These are phyloP conservation scores for Labia minor DNA, from an alignment of 2,888 invertebrate genomes.

Conservation along the genomic window DNA sequence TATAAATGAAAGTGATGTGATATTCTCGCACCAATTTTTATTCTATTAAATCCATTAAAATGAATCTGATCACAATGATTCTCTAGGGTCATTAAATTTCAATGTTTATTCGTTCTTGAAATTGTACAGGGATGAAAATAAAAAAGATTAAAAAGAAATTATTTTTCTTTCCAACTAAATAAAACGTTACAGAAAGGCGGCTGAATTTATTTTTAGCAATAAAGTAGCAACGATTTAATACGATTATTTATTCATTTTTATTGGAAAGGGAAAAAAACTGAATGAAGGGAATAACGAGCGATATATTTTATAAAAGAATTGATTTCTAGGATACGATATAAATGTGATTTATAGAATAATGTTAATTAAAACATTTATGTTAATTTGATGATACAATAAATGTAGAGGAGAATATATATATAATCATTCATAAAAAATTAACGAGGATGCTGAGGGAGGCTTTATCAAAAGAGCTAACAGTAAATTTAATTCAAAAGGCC, in stretches of 20 bases:
- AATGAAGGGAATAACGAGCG: no score
- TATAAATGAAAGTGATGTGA: no score
- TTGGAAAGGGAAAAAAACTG: not conserved
- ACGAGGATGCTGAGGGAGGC: conserved; percentile 8
- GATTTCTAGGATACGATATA: not conserved
- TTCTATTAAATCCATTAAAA: no score
- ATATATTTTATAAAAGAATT: no score
- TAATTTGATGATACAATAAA: conserved; percentile 5
- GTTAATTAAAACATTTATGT: conserved; percentile 13
- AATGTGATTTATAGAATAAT: conserved; percentile 13
- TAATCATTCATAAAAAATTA: not conserved
- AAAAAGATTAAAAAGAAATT: not conserved
- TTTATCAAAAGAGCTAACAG: conserved; percentile 4
- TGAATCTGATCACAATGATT: not conserved
- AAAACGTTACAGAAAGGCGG: not conserved
- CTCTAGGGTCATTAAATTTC: conserved; percentile 7
- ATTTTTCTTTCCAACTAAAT: not conserved
- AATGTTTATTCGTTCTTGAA: conserved; percentile 6
- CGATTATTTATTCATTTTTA: not conserved
- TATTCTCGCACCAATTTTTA: no score
- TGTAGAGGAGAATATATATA: not conserved
- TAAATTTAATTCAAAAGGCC: conserved; percentile 13
- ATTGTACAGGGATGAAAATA: not conserved
- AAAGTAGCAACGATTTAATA: not conserved
- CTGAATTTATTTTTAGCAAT: not conserved